Base-by-base conservation (phyloP, 2,797 vertebrate species). In the Sciurus vulgaris region DNA sequence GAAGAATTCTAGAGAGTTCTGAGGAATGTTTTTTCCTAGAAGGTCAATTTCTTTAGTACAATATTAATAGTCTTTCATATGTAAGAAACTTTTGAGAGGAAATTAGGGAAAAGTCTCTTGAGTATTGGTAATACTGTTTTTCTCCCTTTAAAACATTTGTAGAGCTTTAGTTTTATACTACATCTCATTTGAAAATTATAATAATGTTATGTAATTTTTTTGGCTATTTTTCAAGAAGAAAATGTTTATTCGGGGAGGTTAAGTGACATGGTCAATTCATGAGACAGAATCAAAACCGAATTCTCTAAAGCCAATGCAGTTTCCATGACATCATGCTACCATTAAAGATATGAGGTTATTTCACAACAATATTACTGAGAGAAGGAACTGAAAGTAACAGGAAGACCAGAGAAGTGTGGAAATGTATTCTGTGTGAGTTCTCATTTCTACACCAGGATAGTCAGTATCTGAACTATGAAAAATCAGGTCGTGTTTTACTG, bases 141-240 rank as follows among this genome's bases (percentile, higher is more conserved):
- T 41, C 14, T 47, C 11, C 51, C 78, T 61, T 26, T 22, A 6
- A 83, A 72, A 85, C 10, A 73, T 26, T 82, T 73, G 63, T 30
- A 89, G 18, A 91, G 2, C 15, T 82, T 88, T 72, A 91, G 86
- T 93, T 90, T 79, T 18, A 89, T 65, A 35, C 1, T 72, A 1
- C 20, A 56, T 82, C 10, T 92, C 41, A 74, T 86, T 81, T 82
- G 63, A 94, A 89, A 95, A 15, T 72, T 35, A 77, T 65, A 5
- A 13, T 1, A 73, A 20, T 41, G 0, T 0, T 73, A 44, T 38
- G 70, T 12, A 26, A 61, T 44, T 56, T 1, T 79, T 92, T 47
- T 47, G 44, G 3, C 7, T 49, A 17, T 56, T 86, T 86, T 92
- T 76, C 5, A 87, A 81, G 24, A 83, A 86, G 6, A 72, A 79